Evolutionary conservation across 2,113 vertebrate species (phyloP), one percentile per base, ranked within the genome.

Genomic region (Rhinogobius similis): DNA sequence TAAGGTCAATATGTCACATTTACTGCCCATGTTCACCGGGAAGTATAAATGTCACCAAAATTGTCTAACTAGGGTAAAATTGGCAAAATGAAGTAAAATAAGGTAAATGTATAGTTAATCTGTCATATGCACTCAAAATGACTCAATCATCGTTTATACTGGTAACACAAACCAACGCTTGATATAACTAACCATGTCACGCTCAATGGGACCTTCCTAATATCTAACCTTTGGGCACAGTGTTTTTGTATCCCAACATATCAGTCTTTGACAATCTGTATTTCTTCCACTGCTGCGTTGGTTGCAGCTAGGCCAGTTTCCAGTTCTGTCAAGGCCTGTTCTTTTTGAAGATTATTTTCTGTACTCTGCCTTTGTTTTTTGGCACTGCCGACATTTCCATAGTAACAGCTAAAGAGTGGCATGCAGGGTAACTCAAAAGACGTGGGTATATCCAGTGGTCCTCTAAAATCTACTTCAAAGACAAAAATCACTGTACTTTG

Each of bases 311-410:
- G 58, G 58, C 58, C 29, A 61, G 29, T 78, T 81, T 73, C 72
- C 64, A 70, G 67, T 56, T 73, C 46, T 78, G 82, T 82, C 83
- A 79, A 59, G 63, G 62, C 50, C 86, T 79, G 83, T 84, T 71
- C 74, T 86, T 72, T 81, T 73, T 81, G 79, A 82, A 67, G 79
- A 79, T 75, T 41, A 79, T 85, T 87, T 82, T 88, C 66, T 85
- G 46, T 39, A 73, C 80, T 26, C 52, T 69, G 53, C 82, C 43
- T 87, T 84, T 88, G 77, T 88, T 83, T 88, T 83, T 88, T 76
- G 82, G 79, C 65, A 73, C 39, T 16, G 63, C 81, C 56, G 68
- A 76, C 76, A 87, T 91, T 83, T 66, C 90, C 91, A 92, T 92
- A 79, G 90, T 82, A 92, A 91, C 90, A 65, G 74, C 81, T 78